Conservation (phyloP, 2,113 vertebrate species). For the Phycodurus eques region DNA sequence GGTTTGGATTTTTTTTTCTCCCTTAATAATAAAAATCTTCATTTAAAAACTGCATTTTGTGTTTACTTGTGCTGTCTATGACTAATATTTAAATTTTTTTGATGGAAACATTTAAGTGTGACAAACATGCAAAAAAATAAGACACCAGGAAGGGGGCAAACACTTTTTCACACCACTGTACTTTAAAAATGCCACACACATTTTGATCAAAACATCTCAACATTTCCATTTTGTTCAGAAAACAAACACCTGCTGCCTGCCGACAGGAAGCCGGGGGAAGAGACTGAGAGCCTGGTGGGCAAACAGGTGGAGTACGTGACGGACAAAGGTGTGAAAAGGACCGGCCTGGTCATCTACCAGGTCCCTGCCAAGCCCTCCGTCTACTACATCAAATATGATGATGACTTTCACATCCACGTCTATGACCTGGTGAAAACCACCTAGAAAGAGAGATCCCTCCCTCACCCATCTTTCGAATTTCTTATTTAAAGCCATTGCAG, state of each 20-base stretch:
- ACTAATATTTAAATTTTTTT: no score
- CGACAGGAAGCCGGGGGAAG: conserved; percentile 80
- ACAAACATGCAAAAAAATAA: no score
- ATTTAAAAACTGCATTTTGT: no score
- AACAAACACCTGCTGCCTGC: conserved; percentile 81
- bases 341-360: conserved; percentile 80
- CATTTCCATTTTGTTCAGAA: conserved; percentile 54
- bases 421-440: conserved; percentile 82
- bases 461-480: conserved; percentile 19
- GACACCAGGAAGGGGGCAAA: no score
- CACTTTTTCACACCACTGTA: not conserved
- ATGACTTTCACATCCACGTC: conserved; percentile 82
- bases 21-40: no score
- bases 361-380: conserved; percentile 81
- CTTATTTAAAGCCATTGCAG: conserved; percentile 38
- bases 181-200: not conserved
- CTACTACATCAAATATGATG: conserved; percentile 82
- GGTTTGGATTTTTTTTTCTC: no score
- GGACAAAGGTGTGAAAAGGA: conserved; percentile 81
- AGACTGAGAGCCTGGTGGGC: conserved; percentile 80
- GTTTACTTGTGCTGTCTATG: no score
- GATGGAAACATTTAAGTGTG: no score
- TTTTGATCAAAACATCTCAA: not conserved
- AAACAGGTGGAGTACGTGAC: conserved; percentile 83
- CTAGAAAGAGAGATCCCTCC: conserved; percentile 50